Conservation (phyloP, 2,888 invertebrate genomes). For the Pegoplata infirma region DNA sequence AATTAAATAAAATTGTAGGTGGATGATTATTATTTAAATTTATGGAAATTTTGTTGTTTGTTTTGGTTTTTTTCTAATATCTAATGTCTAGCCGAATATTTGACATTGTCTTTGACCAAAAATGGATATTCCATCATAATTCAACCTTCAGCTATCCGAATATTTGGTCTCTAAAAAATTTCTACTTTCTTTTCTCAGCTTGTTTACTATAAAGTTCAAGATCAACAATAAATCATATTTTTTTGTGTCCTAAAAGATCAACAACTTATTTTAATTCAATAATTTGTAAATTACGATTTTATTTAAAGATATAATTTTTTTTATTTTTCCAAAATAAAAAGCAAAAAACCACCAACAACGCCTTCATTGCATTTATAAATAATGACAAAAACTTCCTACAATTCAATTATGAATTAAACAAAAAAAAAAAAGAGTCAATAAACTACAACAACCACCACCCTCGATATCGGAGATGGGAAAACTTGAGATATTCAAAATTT, state of each 20-base stretch:
- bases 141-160: too few relatives aligned
- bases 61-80: too few relatives aligned
- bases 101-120: too few relatives aligned
- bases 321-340: not conserved
- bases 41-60: not conserved
- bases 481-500: not conserved
- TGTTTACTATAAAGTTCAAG: not conserved
- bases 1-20: not conserved
- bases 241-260: not conserved
- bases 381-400: conserved; percentile 51
- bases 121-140: too few relatives aligned
- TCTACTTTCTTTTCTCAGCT: not conserved
- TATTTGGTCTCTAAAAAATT: not conserved
- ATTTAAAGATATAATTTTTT: not conserved
- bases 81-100: too few relatives aligned
- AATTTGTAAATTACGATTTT: not conserved
- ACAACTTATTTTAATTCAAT: not conserved
- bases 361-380: conserved; percentile 29
- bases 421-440: not conserved
- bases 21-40: not conserved
- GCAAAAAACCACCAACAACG: not conserved
- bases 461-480: not conserved
- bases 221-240: not conserved
- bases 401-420: not conserved
- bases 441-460: conserved; percentile 10